Evolutionary conservation across 2,888 invertebrate genomes (phyloP), one percentile per base, ranked within the genome.

Genomic region (Andrena chrysosceles): DNA sequence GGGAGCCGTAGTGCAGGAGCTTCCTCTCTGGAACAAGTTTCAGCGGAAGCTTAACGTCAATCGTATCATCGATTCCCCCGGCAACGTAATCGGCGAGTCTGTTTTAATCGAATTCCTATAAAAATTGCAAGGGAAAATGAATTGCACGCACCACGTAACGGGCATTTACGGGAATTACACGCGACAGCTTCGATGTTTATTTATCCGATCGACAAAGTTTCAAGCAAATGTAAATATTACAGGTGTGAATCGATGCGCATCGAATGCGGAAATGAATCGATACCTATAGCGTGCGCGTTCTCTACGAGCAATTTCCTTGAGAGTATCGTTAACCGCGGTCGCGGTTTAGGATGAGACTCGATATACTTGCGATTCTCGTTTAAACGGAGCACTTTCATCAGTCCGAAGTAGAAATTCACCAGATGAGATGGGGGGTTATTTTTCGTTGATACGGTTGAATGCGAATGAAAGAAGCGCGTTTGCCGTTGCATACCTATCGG

Each of bases 1-100:
- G 87, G 70, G 92, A 91, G 72, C 92, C 92, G 87, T 92, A 93
- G 87, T 91, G 90, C 71, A 92, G 89, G 80, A 90, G 91, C 88
- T 93, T 93, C 84, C 91, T 91, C 85, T 92, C 92, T 93, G 90
- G 29, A 78, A 91, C 66, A 86, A 87, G 83, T 83, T 81, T 59
- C 66, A 60, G 13, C n/a, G 63, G 54, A 35, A 76, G 82, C 59
- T 82, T 75, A 78, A 73, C 69, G 84, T 76, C 74, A 60, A 70
- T 73, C 79, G 71, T 56, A 67, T 74, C 69, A 82, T 84, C 80
- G 84, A 75, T 81, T 81, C 64, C 74, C 35, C 20, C 8, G 13
- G 26, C n/a, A 42, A 4, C 26, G 26, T 52, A 42, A 35, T 23
- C 13, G 59, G 26, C 0, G 13, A 13, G 29, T 10, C 3, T 2